Evolutionary conservation across 2,797 vertebrate species (phyloP).

Genomic region (Melanotaenia nigrans): DNA sequence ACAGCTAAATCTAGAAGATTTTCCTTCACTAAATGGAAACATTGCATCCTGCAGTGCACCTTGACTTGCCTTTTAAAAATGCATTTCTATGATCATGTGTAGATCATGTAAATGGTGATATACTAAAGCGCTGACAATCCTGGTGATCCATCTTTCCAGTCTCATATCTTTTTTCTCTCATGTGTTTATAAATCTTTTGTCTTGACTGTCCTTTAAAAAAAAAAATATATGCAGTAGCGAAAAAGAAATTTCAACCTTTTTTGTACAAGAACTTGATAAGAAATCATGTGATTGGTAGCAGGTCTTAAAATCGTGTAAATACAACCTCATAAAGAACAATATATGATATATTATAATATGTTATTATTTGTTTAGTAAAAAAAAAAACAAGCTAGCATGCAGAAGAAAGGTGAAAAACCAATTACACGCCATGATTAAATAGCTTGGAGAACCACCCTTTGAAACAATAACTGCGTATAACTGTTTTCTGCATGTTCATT

Average conservation of each 20-base stretch:
- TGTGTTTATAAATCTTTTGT: neutral
- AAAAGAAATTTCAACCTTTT: neutral
- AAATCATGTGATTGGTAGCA: neutral
- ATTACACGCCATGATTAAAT: neutral
- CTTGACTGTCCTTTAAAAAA: neutral
- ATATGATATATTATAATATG: neutral
- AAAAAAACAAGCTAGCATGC: neutral
- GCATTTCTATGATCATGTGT: neutral
- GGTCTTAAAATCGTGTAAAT: neutral
- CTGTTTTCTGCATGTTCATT: neutral
- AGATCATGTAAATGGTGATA: neutral
- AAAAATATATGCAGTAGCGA: neutral
- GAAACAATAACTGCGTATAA: neutral
- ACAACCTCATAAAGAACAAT: neutral
- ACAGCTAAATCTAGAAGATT: slow-evolving; percentile 21
- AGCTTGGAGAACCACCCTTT: neutral
- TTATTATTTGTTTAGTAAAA: neutral
- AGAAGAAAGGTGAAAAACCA: neutral
- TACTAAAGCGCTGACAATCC: neutral
- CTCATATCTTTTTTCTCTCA: neutral
- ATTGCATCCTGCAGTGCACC: neutral
- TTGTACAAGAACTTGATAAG: neutral
- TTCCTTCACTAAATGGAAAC: neutral
- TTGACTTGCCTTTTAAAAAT: slow-evolving; percentile 9
- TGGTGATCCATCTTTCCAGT: neutral